Conservation (phyloP, 2,113 vertebrate species). For the Sclerurus mexicanus region DNA sequence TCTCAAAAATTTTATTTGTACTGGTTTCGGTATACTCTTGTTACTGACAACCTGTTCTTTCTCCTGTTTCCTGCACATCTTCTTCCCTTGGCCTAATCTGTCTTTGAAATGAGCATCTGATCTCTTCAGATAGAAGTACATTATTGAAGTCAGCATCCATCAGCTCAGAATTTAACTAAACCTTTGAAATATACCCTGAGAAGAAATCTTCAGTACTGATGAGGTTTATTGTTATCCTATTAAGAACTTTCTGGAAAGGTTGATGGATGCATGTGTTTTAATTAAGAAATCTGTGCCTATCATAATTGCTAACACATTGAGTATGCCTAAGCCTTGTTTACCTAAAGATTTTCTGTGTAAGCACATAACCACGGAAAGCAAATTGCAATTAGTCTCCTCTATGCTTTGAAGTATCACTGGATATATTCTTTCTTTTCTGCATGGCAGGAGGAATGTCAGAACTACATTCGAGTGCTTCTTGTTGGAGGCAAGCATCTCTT, state of each 20-base stretch:
- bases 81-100: neutral
- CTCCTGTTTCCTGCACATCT: neutral
- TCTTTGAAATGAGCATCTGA: neutral
- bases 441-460: slow-evolving; percentile 94
- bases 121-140: neutral
- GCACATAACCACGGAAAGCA: neutral
- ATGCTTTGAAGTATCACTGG: neutral
- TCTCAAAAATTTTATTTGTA: neutral
- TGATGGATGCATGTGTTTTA: neutral
- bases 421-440: neutral
- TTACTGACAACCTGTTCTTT: neutral
- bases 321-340: neutral
- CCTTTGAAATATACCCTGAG: neutral
- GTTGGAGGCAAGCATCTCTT: slow-evolving; percentile 91
- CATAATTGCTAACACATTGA: neutral
- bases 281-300: neutral
- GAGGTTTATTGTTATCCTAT: neutral
- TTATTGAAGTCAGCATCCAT: neutral
- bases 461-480: slow-evolving; percentile 95
- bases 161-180: neutral
- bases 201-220: neutral
- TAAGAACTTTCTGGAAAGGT: neutral
- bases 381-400: neutral
- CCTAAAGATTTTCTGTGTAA: neutral
- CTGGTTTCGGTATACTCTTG: neutral